A percentile compares a stretch with the other conserved stretches of the same genome.
These are phyloP conservation scores for Boloria selene DNA, from an alignment of 2,888 invertebrate genomes.

Conservation along the genomic window DNA sequence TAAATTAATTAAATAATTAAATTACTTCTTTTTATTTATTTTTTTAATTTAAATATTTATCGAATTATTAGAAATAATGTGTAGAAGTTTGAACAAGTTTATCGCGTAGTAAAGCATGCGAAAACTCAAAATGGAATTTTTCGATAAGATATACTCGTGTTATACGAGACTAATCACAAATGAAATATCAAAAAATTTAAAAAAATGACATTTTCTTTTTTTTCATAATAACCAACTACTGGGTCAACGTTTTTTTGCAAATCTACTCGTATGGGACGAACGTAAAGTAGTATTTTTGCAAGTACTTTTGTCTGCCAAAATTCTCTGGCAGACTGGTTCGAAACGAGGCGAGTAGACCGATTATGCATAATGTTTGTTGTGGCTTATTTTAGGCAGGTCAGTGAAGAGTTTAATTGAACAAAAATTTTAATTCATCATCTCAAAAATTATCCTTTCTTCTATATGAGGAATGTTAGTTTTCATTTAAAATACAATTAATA, in stretches of 20 bases:
- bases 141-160: too few species aligned
- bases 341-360: constrained; percentile 17
- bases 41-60: too few species aligned
- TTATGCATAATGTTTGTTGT: constrained; percentile 22
- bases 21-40: too few species aligned
- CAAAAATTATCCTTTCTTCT: not conserved
- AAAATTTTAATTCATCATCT: not conserved
- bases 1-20: too few species aligned
- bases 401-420: constrained; percentile 16
- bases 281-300: constrained; percentile 52
- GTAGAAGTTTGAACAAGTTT: too few species aligned
- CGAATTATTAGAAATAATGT: too few species aligned
- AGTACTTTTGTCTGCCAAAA: constrained; percentile 56
- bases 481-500: too few species aligned
- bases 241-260: constrained; percentile 15
- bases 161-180: too few species aligned
- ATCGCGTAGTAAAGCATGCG: too few species aligned
- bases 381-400: constrained; percentile 17
- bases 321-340: constrained; percentile 46
- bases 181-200: too few species aligned
- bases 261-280: constrained; percentile 8
- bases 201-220: not conserved
- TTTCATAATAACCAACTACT: not conserved
- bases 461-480: too few species aligned
- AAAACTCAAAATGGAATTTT: too few species aligned